Conservation (phyloP, 2,113 vertebrate genomes). For the Ailuropoda melanoleuca region DNA sequence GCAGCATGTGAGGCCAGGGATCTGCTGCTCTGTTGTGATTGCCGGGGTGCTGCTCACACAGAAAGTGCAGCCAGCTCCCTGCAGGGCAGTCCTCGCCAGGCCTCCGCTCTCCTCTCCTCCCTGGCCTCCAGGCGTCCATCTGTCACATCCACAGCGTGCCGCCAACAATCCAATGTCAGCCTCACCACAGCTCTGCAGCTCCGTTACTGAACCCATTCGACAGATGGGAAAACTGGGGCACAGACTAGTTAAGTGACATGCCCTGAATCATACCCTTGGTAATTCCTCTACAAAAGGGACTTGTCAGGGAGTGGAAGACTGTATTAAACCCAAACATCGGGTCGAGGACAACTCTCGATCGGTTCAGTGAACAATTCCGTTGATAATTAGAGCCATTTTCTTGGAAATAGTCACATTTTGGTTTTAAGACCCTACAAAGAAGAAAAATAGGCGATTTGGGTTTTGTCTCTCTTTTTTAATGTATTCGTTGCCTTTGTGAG, state of each 20-base stretch:
- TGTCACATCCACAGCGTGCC: rapidly evolving
- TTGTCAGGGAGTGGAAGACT: neutral
- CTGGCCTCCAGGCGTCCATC: neutral
- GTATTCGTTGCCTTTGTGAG: neutral
- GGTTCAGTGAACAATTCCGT: neutral
- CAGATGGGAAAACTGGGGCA: neutral
- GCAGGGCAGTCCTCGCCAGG: rapidly evolving
- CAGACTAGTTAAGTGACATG: neutral
- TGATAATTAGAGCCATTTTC: neutral
- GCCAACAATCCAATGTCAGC: rapidly evolving
- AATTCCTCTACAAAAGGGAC: neutral
- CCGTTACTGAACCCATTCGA: neutral
- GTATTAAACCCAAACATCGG: neutral
- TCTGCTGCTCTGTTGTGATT: neutral
- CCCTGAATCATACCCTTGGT: neutral
- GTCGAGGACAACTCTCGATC: neutral
- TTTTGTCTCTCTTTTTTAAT: neutral
- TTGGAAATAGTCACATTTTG: neutral
- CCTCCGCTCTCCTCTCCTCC: neutral
- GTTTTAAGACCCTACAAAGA: neutral
- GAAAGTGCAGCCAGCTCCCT: neutral
- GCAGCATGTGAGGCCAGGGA: rapidly evolving
- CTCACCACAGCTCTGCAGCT: neutral
- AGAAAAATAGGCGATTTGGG: neutral
- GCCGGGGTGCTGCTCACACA: neutral